Conservation (phyloP, 2,113 vertebrate species). For the Rhea pennata region DNA sequence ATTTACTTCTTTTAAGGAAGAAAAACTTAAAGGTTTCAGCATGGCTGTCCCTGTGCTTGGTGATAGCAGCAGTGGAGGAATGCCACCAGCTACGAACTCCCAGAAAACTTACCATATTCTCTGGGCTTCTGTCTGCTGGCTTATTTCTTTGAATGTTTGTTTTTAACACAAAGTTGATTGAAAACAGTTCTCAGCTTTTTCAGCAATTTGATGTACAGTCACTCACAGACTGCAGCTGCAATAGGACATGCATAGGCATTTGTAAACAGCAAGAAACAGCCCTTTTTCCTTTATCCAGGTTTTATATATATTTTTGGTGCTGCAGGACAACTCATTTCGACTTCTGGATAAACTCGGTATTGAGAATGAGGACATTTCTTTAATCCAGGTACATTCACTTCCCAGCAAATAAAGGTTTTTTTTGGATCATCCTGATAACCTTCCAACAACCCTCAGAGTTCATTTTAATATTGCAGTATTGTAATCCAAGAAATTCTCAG, state of each 20-base stretch:
- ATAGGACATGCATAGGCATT: rapidly evolving
- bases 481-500: neutral
- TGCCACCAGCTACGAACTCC: neutral
- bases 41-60: neutral
- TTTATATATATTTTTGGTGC: neutral
- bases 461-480: neutral
- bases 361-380: neutral
- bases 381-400: conserved; percentile 5
- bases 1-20: neutral
- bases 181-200: neutral
- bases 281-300: neutral
- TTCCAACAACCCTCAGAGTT: neutral
- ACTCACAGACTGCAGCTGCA: neutral
- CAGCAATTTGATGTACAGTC: neutral
- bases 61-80: neutral
- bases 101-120: neutral
- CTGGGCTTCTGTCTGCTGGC: neutral
- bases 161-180: neutral
- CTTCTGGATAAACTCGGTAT: neutral
- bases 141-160: neutral
- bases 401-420: neutral
- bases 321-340: neutral
- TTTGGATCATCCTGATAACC: neutral
- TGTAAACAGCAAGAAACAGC: neutral
- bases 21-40: neutral